Evolutionary conservation across 2,113 vertebrate genomes (phyloP).

Genomic region (Cebidichthys violaceus): DNA sequence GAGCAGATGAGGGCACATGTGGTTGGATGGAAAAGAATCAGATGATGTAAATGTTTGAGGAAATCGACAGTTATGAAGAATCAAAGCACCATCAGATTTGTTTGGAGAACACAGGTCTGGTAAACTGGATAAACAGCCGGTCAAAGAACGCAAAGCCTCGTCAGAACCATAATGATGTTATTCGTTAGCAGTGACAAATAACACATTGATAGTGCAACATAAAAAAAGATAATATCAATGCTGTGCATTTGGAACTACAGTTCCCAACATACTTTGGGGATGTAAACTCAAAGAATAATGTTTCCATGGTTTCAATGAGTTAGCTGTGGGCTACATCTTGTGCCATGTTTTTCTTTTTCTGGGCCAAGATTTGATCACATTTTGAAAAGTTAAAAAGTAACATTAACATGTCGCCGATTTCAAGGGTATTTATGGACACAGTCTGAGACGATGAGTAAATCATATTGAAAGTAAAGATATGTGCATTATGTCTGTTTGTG

Average conservation of each 20-base stretch:
- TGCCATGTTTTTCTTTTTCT: not conserved
- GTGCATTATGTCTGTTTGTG: not conserved
- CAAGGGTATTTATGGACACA: not conserved
- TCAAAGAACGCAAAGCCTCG: constrained; percentile 33
- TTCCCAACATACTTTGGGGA: not conserved
- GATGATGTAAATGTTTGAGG: constrained; percentile 63
- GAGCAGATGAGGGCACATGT: constrained; percentile 46
- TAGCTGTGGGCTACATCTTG: not conserved
- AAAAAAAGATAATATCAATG: not conserved
- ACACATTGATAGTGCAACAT: not conserved
- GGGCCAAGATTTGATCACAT: not conserved
- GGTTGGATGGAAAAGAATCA: constrained; percentile 23
- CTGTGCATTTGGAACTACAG: not conserved
- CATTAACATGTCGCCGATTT: not conserved
- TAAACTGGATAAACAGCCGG: constrained; percentile 39
- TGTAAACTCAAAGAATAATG: not conserved
- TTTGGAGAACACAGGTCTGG: constrained; percentile 56
- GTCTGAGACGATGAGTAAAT: not conserved
- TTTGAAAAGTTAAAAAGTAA: not conserved
- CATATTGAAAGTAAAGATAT: not conserved
- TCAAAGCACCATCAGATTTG: constrained; percentile 65
- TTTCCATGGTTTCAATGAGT: not conserved
- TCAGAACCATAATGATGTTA: not conserved
- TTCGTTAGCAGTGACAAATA: not conserved
- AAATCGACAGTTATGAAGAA: constrained; percentile 58